A percentile compares a stretch with the other conserved stretches of the same genome.
phyloP scores from a whole-genome alignment of 1,140 invertebrate species.

The Platorchestia sp. region DNA sequence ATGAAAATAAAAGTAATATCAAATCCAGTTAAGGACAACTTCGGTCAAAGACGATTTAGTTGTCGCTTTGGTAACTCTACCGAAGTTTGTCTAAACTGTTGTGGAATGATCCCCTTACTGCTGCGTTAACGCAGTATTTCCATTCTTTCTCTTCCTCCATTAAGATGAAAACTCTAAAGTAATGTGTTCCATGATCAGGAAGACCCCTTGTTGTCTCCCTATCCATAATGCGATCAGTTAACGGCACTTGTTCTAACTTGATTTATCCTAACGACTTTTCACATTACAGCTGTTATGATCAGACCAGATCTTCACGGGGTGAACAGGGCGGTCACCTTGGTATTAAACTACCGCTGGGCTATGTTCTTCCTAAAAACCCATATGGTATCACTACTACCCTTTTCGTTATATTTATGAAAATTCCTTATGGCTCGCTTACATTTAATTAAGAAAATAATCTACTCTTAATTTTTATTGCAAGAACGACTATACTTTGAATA shows the following conservation, averaged over 20 bases:
- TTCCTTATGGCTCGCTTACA: background rate
- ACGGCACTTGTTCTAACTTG: background rate
- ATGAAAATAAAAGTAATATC: too few species aligned
- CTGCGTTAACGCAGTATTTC: too few species aligned
- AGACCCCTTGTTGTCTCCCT: background rate
- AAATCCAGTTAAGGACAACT: too few species aligned
- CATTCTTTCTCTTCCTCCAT: too few species aligned
- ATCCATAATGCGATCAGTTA: background rate
- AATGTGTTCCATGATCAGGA: background rate
- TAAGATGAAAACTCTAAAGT: background rate
- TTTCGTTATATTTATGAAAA: background rate
- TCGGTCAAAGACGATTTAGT: too few species aligned
- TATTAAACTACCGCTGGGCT: background rate
- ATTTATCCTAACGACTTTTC: background rate
- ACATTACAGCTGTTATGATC: background rate
- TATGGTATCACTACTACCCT: background rate
- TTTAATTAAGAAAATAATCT: too few species aligned
- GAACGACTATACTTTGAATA: background rate
- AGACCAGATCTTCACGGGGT: background rate
- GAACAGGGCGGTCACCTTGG: background rate
- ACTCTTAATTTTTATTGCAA: background rate
- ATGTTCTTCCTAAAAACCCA: background rate
- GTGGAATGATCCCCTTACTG: too few species aligned
- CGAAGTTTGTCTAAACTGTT: too few species aligned
- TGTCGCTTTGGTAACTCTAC: too few species aligned